phyloP scores from a whole-genome alignment of 2,888 invertebrate genomes.

The Melikaiella ostensackeni region DNA sequence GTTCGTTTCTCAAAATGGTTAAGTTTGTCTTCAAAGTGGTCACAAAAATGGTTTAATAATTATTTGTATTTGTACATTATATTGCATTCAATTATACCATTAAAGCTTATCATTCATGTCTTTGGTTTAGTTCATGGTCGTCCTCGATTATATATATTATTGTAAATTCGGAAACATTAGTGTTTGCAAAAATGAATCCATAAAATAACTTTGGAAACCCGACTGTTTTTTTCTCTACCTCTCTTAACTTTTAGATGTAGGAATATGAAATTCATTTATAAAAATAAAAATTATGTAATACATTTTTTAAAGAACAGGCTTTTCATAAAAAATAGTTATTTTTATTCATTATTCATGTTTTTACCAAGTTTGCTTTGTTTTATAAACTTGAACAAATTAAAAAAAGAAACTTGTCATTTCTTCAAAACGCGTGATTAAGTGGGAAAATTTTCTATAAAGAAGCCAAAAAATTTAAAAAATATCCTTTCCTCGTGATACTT shows the following conservation, averaged over 20 bases:
- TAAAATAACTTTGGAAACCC: conserved; percentile 4
- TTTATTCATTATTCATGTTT: too few relatives aligned
- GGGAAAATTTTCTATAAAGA: too few relatives aligned
- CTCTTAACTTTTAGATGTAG: background rate
- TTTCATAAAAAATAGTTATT: too few relatives aligned
- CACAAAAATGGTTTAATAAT: conserved; percentile 1
- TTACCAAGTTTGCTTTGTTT: too few relatives aligned
- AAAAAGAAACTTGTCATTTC: too few relatives aligned
- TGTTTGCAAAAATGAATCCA: conserved; percentile 16
- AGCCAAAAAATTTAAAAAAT: too few relatives aligned
- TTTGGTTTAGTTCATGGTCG: background rate
- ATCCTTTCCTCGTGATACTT: too few relatives aligned
- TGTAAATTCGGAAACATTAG: conserved; percentile 15
- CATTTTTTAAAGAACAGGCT: too few relatives aligned
- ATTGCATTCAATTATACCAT: conserved; percentile 1
- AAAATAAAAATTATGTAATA: too few relatives aligned
- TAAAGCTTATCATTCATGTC: background rate
- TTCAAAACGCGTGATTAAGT: too few relatives aligned
- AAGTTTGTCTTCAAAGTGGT: background rate
- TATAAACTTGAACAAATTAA: too few relatives aligned
- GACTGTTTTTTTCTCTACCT: background rate
- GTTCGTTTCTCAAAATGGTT: background rate
- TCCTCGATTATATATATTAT: conserved; percentile 3
- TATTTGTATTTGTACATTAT: background rate
- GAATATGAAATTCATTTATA: too few relatives aligned